Conservation (phyloP, 92 coral and sea anemone species). For the Epizoanthus stellaris region DNA sequence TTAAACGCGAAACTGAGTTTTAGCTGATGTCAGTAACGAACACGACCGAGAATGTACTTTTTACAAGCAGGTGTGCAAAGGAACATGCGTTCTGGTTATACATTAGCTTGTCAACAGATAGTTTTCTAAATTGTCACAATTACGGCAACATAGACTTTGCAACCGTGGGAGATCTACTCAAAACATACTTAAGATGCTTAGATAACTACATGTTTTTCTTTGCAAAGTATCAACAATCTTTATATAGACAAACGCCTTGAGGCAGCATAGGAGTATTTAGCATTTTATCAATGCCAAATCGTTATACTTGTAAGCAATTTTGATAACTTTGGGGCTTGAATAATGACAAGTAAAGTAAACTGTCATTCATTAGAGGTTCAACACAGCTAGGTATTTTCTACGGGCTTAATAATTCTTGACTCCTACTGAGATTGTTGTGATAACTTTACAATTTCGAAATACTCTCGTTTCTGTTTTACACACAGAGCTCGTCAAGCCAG, state of each 20-base stretch:
- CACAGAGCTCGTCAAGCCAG: too few species aligned
- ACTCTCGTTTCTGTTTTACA: not conserved
- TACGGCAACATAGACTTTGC: not conserved
- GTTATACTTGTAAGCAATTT: slow-evolving; percentile 14
- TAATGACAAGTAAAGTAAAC: slow-evolving; percentile 1
- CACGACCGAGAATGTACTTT: too few species aligned
- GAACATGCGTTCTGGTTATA: not conserved
- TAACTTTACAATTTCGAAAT: not conserved
- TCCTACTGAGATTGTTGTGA: slow-evolving; percentile 25
- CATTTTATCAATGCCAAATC: slow-evolving; percentile 19
- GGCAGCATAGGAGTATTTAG: slow-evolving; percentile 25
- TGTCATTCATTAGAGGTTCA: not conserved
- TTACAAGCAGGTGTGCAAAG: too few species aligned
- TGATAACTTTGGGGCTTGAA: not conserved
- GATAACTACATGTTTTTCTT: slow-evolving; percentile 16
- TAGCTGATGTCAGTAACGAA: too few species aligned
- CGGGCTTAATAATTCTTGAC: not conserved
- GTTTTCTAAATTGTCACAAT: not conserved
- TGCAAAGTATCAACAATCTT: slow-evolving; percentile 27
- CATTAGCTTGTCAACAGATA: slow-evolving; percentile 9
- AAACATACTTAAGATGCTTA: slow-evolving; percentile 29
- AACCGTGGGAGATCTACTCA: slow-evolving; percentile 36
- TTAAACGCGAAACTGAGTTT: too few species aligned
- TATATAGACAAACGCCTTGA: slow-evolving; percentile 25
- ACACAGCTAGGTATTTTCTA: not conserved